Evolutionary conservation across 2,888 invertebrate species (phyloP), one percentile per base, ranked within the genome.

Genomic region (Phoenoteleia sp.): DNA sequence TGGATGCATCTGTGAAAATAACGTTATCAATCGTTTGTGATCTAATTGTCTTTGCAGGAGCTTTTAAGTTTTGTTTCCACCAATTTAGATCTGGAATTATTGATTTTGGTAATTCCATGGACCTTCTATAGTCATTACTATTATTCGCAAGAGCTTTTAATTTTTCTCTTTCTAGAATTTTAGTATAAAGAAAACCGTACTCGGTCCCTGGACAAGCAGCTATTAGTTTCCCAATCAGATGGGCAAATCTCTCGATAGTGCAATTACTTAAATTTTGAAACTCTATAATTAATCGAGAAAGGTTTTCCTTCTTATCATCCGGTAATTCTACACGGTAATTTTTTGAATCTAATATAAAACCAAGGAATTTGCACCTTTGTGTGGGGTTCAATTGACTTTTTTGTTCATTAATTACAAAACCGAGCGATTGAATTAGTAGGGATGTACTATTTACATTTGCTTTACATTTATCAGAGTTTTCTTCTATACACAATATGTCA

Each of bases 1-100:
- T 23, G 2, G 66, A 74, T 11, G 66, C 81, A 15, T 81, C 81
- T 2, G 74, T 66, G 21, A 72, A 80, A 47, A 80, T 80, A n/a
- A 64, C 72, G 36, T 25, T 25, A 23, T 39, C 33, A 39, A 60
- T 69, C 2, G 1, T 19, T 2, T 72, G 21, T 5, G 29, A 25
- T 77, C 69, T 49, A 49, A 77, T 69, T 6, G 60, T n/a, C n/a
- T n/a, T n/a, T n/a, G 69, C 23, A 25, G 58, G 13, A 6, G 72
- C 39, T 19, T 54, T 27, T 5, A 45, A 7, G 6, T 49, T n/a
- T n/a, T n/a, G 36, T 15, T 33, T 47, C 80, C 72, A 80, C 80
- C 62, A 72, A 11, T 42, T 29, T 13, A 74, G 11, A 19, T 74
- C 67, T 11, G 29, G 11, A 11, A 25, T n/a, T 25, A 81, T 9